Percentiles rank a stretch among this genome's conserved stretches.
Evolutionary conservation across 2,888 invertebrate genomes (phyloP).

Genomic region (Lithophane socia): DNA sequence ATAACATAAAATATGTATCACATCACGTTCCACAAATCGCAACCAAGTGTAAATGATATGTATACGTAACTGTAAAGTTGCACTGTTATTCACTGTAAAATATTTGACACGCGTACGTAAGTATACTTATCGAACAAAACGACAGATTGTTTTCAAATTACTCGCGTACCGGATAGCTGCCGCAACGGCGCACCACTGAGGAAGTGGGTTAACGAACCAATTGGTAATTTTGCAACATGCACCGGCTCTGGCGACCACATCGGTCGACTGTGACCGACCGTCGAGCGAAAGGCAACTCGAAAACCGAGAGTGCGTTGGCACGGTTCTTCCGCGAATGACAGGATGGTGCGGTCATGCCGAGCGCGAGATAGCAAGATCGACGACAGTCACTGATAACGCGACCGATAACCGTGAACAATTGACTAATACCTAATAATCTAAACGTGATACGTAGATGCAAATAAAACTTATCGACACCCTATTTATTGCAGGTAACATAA

Average conservation of each 20-base stretch:
- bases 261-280: constrained; percentile 80
- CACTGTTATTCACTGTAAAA: constrained; percentile 61
- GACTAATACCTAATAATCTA: constrained; percentile 68
- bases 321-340: constrained; percentile 86
- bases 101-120: constrained; percentile 64
- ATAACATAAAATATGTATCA: constrained; percentile 44
- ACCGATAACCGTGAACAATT: constrained; percentile 79
- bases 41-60: constrained; percentile 50
- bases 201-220: constrained; percentile 86
- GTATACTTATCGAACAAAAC: constrained; percentile 52
- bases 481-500: constrained; percentile 23
- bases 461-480: constrained; percentile 47
- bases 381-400: constrained; percentile 83
- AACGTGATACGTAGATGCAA: constrained; percentile 56
- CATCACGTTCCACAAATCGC: constrained; percentile 60
- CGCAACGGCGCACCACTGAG: constrained; percentile 73
- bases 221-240: constrained; percentile 86
- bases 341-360: constrained; percentile 81
- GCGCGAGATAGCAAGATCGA: constrained; percentile 86
- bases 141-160: constrained; percentile 77
- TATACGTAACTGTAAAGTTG: constrained; percentile 46
- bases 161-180: constrained; percentile 75
- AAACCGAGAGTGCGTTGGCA: constrained; percentile 87
- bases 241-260: constrained; percentile 77
- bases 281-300: constrained; percentile 85